Base-by-base conservation (phyloP, 2,797 vertebrate species). In the Cyclura pinguis region DNA sequence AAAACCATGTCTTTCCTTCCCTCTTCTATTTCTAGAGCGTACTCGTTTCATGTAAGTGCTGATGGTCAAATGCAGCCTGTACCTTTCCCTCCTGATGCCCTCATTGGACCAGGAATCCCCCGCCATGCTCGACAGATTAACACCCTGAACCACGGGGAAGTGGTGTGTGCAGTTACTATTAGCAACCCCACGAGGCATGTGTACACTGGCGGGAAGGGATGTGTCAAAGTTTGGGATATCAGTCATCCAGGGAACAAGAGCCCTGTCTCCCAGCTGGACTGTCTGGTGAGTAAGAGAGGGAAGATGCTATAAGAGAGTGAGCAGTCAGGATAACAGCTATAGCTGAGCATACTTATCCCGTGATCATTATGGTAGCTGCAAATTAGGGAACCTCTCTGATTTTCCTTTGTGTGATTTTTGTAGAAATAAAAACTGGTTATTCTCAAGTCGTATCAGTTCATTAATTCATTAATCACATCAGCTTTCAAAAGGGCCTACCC, bases 211-310 rank as follows among this genome's bases (percentile, higher is more conserved):
- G 97, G 97, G 47, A 97, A 97, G 91, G 97, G 97, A 91, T 97
- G 97, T 3, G 97, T 97, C 88, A 97, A 97, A 87, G 97, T 97
- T 91, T 97, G 97, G 97, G 98, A 99, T 96, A 99, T 99, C 94
- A 99, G 98, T 96, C 98, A 99, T 95, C 98, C 98, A 0, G 98
- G 98, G 96, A 98, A 98, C 96, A 99, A 99, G 97, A 99, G 98
- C 93, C 98, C 98, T 0, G 98, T 99, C 92, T 99, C 98, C 94
- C 98, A 99, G 95, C 97, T 99, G 50, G 98, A 99, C 97, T 99
- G 98, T 94, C 97, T 99, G 98, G 98, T 99, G 95, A 97, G 98
- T 95, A 89, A 72, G 90, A 83, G 24, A 59, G 42, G 47, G 32
- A 52, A 81, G 8, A 77, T 4, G 18, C 29, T 47, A 77, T 50